Evolutionary conservation across 2,888 invertebrate species (phyloP).

Genomic region (Halictus quadricinctus): DNA sequence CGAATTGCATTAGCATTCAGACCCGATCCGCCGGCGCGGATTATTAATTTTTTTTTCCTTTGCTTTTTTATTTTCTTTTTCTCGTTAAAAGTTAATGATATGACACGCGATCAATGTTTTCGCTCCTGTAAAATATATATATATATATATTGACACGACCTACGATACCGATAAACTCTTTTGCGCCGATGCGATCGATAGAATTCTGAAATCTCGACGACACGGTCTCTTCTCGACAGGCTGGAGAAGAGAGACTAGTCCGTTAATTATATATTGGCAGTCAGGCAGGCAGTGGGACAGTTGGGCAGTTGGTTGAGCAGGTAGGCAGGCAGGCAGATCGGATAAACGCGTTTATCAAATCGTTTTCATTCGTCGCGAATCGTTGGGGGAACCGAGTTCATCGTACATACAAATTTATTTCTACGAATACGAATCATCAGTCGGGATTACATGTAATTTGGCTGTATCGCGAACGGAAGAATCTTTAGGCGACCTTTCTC

Average conservation of each 20-base stretch:
- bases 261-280: background rate
- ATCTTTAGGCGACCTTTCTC: background rate
- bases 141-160: constrained; percentile 47
- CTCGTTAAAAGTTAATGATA: constrained; percentile 69
- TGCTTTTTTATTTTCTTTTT: background rate
- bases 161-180: constrained; percentile 32
- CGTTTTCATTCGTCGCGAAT: background rate
- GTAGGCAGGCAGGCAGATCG: background rate
- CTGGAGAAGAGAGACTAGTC: constrained; percentile 7
- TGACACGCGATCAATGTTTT: constrained; percentile 70
- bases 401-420: background rate
- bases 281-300: constrained; percentile 3
- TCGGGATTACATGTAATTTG: constrained; percentile 26
- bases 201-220: constrained; percentile 5
- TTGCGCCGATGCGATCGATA: background rate
- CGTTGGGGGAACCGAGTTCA: background rate
- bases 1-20: constrained; percentile 17
- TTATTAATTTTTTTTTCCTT: constrained; percentile 1
- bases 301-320: background rate
- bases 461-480: constrained; percentile 36
- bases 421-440: constrained; percentile 19
- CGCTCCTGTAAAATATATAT: constrained; percentile 65
- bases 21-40: constrained; percentile 19
- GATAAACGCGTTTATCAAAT: constrained; percentile 17
- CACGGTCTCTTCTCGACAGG: background rate